phyloP scores from a whole-genome alignment of 37 sponge, comb jelly and placozoan species.

The Agelas oroides region DNA sequence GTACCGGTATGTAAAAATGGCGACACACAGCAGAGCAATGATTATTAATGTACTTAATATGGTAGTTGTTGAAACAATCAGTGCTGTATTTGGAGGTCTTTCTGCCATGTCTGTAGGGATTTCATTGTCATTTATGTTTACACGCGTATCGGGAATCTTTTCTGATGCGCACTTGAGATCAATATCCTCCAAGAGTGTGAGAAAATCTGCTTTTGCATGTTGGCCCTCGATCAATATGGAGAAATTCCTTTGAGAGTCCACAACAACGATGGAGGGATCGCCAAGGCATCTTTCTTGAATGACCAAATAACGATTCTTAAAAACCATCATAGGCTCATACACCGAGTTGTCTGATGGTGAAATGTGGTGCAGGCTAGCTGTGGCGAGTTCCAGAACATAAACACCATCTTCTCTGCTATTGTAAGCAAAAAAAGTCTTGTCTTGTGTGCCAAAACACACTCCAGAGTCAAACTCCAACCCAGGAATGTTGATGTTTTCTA shows the following conservation, averaged over 20 bases:
- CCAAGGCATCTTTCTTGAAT: background rate
- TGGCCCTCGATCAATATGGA: background rate
- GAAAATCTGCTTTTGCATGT: background rate
- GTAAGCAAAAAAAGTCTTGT: background rate
- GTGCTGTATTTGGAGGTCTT: too few species aligned
- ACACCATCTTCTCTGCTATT: background rate
- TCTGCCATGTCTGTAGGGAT: too few species aligned
- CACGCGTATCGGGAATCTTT: too few species aligned
- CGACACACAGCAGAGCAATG: too few species aligned
- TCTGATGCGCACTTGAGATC: too few species aligned
- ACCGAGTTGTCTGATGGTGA: slow-evolving; percentile 1
- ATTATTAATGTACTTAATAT: too few species aligned
- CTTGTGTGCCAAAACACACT: background rate
- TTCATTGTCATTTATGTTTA: too few species aligned
- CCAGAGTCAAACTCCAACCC: background rate
- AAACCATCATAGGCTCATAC: background rate
- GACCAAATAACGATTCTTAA: background rate
- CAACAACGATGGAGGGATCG: background rate
- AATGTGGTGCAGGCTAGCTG: background rate
- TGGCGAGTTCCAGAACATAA: background rate
- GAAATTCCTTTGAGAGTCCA: background rate
- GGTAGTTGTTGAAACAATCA: too few species aligned
- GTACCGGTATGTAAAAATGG: too few species aligned
- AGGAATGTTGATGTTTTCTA: background rate
- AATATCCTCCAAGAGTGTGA: background rate